Conservation (phyloP, 1,140 invertebrate species). For the Drosophila nasuta region DNA sequence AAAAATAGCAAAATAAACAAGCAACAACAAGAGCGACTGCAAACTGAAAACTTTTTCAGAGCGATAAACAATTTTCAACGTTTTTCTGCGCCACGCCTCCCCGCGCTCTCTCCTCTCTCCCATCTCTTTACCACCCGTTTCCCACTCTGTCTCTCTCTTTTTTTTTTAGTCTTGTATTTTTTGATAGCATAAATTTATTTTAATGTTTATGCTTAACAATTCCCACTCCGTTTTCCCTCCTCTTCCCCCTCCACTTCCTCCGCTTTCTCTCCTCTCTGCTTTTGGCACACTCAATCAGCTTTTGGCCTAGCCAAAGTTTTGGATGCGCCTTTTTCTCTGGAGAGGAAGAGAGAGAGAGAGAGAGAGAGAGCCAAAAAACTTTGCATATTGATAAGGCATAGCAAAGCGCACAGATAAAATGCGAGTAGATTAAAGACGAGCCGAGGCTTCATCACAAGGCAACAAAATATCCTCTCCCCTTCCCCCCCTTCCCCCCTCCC, state of each 20-base stretch:
- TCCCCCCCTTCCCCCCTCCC: not conserved
- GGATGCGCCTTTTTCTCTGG: slow-evolving; percentile 12
- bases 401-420: slow-evolving; percentile 59
- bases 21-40: slow-evolving; percentile 33
- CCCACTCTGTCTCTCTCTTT: not conserved
- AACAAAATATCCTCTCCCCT: too few species aligned
- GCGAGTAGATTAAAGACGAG: slow-evolving; percentile 59
- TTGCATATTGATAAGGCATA: slow-evolving; percentile 76
- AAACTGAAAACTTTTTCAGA: slow-evolving; percentile 70
- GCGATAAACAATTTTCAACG: slow-evolving; percentile 79
- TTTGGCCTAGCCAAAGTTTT: slow-evolving; percentile 62
- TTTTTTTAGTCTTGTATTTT: slow-evolving; percentile 31
- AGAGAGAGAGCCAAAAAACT: slow-evolving; percentile 41
- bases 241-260: too few species aligned
- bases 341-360: too few species aligned
- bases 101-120: not conserved
- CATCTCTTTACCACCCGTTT: not conserved
- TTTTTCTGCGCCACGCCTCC: slow-evolving; percentile 14
- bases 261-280: not conserved
- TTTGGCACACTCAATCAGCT: slow-evolving; percentile 26
- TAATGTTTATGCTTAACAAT: slow-evolving; percentile 81
- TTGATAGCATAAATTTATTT: slow-evolving; percentile 82
- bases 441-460: not conserved
- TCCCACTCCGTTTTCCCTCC: slow-evolving; percentile 37
- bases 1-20: slow-evolving; percentile 51